These are phyloP conservation scores for Engraulis encrasicolus DNA, from an alignment of 2,113 vertebrate genomes.

Conservation along the genomic window DNA sequence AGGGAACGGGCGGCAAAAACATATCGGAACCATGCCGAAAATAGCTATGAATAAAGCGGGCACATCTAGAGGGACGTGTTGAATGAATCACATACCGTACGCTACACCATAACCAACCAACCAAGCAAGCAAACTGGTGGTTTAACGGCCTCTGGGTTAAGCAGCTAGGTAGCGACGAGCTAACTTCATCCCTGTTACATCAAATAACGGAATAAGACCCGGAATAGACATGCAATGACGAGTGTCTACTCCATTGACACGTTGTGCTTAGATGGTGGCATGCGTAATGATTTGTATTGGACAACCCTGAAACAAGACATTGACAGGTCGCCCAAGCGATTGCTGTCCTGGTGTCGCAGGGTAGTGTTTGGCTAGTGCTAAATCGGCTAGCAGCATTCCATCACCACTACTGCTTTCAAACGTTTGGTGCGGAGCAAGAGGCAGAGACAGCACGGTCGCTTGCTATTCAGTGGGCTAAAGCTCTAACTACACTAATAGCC, in stretches of 20 bases:
- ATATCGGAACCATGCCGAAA: not conserved
- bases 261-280: not conserved
- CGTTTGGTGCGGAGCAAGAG: not conserved
- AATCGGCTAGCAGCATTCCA: not conserved
- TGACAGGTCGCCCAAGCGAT: not conserved
- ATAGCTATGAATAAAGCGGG: not conserved
- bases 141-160: not conserved
- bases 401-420: not conserved
- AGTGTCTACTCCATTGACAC: not conserved
- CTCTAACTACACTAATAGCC: not conserved
- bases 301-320: not conserved
- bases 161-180: not conserved
- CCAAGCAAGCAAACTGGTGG: not conserved
- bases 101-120: too few species aligned
- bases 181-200: not conserved
- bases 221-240: not conserved
- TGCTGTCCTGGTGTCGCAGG: not conserved
- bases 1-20: not conserved
- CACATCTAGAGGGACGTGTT: not conserved
- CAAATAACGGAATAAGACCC: not conserved
- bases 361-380: not conserved
- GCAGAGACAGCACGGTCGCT: slow-evolving; percentile 2
- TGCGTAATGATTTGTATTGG: not conserved
- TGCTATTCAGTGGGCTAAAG: not conserved
- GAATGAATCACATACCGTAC: too few species aligned